Percentiles rank a stretch among this genome's conserved stretches.
Conservation (phyloP, 2,888 invertebrate genomes). For the Pseudanteris insignis region DNA sequence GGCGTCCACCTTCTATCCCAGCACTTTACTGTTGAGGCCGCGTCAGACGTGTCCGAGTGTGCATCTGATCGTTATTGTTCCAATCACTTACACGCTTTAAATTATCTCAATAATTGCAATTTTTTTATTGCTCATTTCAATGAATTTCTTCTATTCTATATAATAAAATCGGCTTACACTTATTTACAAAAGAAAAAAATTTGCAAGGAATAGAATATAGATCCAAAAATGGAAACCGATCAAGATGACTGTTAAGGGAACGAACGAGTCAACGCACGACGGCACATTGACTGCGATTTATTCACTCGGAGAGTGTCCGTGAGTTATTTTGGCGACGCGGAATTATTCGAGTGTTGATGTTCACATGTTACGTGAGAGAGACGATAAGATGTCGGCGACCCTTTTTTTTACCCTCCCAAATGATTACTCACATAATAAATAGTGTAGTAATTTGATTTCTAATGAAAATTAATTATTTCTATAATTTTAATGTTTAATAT, state of each 20-base stretch:
- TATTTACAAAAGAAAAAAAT: neutral
- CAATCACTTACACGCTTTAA: conserved; percentile 14
- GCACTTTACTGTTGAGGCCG: conserved; percentile 57
- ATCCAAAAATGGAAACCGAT: neutral
- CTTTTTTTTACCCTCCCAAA: neutral
- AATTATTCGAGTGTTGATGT: conserved; percentile 14
- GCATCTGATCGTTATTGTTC: conserved; percentile 47
- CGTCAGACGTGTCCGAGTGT: conserved; percentile 57
- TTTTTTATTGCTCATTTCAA: conserved; percentile 1
- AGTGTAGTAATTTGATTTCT: no score
- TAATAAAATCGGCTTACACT: neutral
- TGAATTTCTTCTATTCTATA: neutral
- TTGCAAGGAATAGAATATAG: neutral
- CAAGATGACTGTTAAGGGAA: neutral
- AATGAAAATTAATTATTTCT: no score
- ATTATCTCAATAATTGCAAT: no score
- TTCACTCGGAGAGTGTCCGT: conserved; percentile 6
- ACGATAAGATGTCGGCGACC: conserved; percentile 14
- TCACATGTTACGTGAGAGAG: conserved; percentile 25
- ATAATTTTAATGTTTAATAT: no score
- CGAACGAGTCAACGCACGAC: conserved; percentile 26
- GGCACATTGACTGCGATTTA: conserved; percentile 30
- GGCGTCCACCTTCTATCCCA: conserved; percentile 59
- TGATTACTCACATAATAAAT: no score
- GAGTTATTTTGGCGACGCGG: conserved; percentile 32